phyloP scores from a whole-genome alignment of 2,888 invertebrate genomes.

The Merodon equestris region DNA sequence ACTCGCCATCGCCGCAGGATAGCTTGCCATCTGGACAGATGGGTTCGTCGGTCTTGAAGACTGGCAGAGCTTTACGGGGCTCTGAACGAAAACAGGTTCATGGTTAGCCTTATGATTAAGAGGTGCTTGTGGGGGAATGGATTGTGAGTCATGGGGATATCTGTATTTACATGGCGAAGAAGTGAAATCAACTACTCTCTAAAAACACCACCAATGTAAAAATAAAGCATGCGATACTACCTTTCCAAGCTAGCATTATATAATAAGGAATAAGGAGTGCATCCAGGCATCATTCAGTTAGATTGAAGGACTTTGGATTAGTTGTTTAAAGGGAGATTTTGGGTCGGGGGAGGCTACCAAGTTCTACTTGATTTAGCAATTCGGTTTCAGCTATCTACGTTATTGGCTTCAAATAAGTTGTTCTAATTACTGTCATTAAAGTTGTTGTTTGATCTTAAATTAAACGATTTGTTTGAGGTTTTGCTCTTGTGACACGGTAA shows the following conservation, averaged over 20 bases:
- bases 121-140: constrained; percentile 38
- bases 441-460: constrained; percentile 7
- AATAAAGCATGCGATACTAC: too few species aligned
- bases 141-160: constrained; percentile 16
- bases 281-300: too few species aligned
- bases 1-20: constrained; percentile 95
- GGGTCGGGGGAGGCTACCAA: not conserved
- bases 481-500: constrained; percentile 30
- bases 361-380: constrained; percentile 28
- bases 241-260: too few species aligned
- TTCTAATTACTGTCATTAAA: constrained; percentile 17
- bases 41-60: constrained; percentile 95
- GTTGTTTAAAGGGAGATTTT: not conserved
- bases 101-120: constrained; percentile 1
- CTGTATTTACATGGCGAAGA: not conserved
- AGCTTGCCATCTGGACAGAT: constrained; percentile 94
- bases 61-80: constrained; percentile 92
- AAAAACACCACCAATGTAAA: too few species aligned
- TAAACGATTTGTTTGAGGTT: not conserved
- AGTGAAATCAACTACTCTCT: too few species aligned
- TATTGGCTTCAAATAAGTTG: constrained; percentile 23
- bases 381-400: constrained; percentile 60
- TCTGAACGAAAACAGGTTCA: constrained; percentile 81
- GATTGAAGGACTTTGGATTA: not conserved
- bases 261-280: too few species aligned